Evolutionary conservation across 2,797 vertebrate species (phyloP).

Genomic region (Crax fasciolata): DNA sequence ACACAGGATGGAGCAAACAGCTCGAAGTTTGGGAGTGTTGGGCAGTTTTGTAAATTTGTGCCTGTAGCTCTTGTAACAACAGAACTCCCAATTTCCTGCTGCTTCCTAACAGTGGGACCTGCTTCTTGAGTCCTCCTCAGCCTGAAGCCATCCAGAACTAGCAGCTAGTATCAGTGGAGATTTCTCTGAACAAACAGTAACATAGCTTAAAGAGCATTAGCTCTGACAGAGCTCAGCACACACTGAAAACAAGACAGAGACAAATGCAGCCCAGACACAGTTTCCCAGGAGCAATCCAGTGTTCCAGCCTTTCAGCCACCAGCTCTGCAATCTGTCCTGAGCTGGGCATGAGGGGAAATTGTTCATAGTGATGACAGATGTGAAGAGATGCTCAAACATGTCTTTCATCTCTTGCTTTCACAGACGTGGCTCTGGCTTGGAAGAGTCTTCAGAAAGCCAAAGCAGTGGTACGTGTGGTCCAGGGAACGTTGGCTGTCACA

Average conservation of each 20-base stretch:
- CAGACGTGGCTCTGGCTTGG: slow-evolving; percentile 53
- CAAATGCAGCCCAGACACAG: not conserved
- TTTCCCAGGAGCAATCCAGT: not conserved
- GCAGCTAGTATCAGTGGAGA: not conserved
- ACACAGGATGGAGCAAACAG: not conserved
- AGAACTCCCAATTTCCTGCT: not conserved
- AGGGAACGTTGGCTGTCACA: not conserved
- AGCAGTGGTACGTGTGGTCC: slow-evolving; percentile 16
- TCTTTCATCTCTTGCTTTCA: not conserved
- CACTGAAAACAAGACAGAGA: fast-evolving
- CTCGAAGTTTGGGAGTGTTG: not conserved
- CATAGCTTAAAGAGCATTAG: not conserved
- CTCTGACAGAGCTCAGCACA: not conserved
- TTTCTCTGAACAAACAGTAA: not conserved
- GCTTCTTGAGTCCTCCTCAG: not conserved
- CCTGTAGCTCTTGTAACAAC: not conserved
- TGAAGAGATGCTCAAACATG: not conserved
- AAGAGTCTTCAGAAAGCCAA: slow-evolving; percentile 39
- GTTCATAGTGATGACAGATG: not conserved
- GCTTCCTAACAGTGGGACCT: not conserved
- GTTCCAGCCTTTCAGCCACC: not conserved
- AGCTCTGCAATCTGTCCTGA: not conserved
- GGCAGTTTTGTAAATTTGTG: not conserved
- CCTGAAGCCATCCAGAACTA: not conserved
- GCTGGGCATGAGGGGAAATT: not conserved